phyloP scores from a whole-genome alignment of 1,140 invertebrate species.

The Popillia japonica region DNA sequence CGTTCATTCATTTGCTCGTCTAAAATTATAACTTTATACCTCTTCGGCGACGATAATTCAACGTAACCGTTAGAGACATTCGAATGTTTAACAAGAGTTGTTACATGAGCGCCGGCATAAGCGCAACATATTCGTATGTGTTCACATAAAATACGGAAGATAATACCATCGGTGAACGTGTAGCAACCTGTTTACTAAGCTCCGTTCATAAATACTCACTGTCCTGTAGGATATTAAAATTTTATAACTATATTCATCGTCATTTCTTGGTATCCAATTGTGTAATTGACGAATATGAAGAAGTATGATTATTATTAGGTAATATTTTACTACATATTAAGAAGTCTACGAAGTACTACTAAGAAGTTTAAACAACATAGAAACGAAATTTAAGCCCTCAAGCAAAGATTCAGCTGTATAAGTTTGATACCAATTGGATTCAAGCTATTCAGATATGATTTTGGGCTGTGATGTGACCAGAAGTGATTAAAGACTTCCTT shows the following conservation, averaged over 20 bases:
- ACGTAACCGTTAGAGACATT: constrained; percentile 18
- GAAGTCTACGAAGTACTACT: no score
- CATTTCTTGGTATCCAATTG: background rate
- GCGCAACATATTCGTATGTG: background rate
- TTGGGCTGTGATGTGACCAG: no score
- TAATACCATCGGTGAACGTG: background rate
- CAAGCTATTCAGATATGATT: no score
- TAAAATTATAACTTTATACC: constrained; percentile 8
- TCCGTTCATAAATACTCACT: background rate
- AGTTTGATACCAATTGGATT: no score
- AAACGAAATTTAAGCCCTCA: no score
- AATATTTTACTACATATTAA: no score
- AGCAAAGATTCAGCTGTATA: no score
- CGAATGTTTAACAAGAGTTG: constrained; percentile 18
- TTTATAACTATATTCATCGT: constrained; percentile 5
- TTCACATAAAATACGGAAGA: background rate
- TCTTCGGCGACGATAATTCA: constrained; percentile 4
- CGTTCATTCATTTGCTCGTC: background rate
- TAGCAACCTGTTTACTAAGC: background rate
- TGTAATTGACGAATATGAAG: no score
- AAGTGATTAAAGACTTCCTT: no score
- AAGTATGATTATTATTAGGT: no score
- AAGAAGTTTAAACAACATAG: no score
- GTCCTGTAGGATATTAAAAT: background rate
- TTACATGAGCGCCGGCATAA: background rate